Evolutionary conservation across 2,113 vertebrate species (phyloP).

Genomic region (Chlamydotis undulata): DNA sequence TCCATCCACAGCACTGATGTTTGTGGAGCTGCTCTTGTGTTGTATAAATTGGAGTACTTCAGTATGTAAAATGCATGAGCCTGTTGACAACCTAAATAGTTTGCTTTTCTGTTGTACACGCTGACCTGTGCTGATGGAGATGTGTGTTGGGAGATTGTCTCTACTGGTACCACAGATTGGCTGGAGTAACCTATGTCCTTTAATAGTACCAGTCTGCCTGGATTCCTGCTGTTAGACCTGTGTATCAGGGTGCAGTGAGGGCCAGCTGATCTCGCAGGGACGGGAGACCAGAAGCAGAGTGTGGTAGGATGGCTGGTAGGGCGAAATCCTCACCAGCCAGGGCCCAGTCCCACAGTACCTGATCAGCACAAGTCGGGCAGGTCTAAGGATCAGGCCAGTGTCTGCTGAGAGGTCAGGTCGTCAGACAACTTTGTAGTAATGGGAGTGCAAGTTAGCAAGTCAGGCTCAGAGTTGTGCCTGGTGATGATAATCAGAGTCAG

Average conservation of each 20-base stretch:
- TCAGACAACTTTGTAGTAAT: neutral
- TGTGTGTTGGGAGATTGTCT: neutral
- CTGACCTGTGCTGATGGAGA: neutral
- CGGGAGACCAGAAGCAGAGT: no score
- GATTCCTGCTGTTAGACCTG: neutral
- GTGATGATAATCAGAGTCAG: neutral
- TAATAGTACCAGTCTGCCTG: neutral
- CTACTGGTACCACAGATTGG: accelerated
- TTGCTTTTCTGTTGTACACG: neutral
- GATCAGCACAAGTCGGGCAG: neutral
- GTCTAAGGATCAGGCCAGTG: neutral
- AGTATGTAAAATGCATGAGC: neutral
- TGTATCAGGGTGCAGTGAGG: neutral
- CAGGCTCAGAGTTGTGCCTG: neutral
- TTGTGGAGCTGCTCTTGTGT: neutral
- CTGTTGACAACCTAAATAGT: neutral
- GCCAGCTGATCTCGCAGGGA: no score
- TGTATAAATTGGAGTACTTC: neutral
- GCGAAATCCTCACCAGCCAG: no score
- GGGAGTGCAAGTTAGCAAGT: neutral
- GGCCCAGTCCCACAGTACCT: no score
- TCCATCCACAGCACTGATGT: neutral
- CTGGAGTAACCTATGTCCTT: neutral
- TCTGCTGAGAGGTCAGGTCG: neutral
- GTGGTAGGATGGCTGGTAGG: no score